Base-by-base conservation (phyloP, 2,113 vertebrate species). In the Menidia beryllina region DNA sequence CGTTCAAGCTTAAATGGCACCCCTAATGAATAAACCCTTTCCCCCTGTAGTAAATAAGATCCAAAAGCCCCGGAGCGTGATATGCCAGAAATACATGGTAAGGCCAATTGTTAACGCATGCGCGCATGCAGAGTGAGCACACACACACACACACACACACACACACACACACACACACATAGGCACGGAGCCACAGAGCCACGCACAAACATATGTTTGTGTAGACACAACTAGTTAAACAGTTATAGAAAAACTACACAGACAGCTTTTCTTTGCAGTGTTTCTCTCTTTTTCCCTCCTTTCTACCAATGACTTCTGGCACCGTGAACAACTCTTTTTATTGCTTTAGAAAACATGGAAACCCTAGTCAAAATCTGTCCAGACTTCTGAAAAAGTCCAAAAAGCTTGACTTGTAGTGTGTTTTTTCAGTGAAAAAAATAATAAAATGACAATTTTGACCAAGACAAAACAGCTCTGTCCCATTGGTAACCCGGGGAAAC, bases 1-100 rank as follows among this genome's bases (percentile, higher is more conserved):
- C 88, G 86, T 72, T 88, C 72, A 76, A 84, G 86, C 88, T 83
- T 86, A 85, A 89, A 88, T 86, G 83, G 79, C 77, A 83, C 74
- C 60, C 55, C 38, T n/a, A 86, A 86, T 43, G 39, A 69, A 84
- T 61, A 41, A 77, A 82, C n/a, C 57, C 71, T 82, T 75, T 70
- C 57, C 49, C 7, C 30, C 27, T 34, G 39, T 56, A 56, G 77
- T 85, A 88, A 90, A 86, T 86, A 80, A 90, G 68, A 84, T 88
- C 80, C 69, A 72, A 76, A 85, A 85, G 53, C 77, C 86, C 83
- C 50, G 12, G 8, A 81, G 86, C 66, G 88, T 78, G 70, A 82
- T 53, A 54, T 63, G 83, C 58, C 55, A 90, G 73, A 83, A 85
- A 90, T 82, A 86, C 71, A 79, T 49, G 54, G 72, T 76, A 76